Evolutionary conservation across 2,888 invertebrate genomes (phyloP).

Genomic region (Morpho deidamia): DNA sequence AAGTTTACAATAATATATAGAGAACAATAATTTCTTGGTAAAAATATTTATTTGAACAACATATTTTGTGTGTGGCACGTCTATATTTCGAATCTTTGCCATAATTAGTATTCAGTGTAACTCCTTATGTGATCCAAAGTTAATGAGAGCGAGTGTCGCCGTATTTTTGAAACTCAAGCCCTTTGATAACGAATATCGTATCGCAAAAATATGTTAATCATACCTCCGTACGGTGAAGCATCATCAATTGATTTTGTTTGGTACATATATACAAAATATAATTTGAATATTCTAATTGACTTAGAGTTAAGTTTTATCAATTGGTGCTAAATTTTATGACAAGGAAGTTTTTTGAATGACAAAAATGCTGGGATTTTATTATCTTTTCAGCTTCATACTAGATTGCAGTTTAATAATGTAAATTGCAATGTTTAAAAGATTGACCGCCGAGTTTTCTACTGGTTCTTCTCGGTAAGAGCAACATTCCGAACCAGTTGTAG

Average conservation of each 20-base stretch:
- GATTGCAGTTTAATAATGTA: too few relatives aligned
- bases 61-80: conserved; percentile 31
- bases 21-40: too few relatives aligned
- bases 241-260: conserved; percentile 14
- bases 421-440: too few relatives aligned
- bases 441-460: too few relatives aligned
- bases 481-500: too few relatives aligned
- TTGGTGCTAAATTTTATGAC: too few relatives aligned
- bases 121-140: conserved; percentile 72
- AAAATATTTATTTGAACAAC: not conserved
- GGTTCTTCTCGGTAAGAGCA: too few relatives aligned
- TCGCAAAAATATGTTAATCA: conserved; percentile 70
- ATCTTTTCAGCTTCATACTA: too few relatives aligned
- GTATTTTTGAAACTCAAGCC: conserved; percentile 67
- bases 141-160: conserved; percentile 63
- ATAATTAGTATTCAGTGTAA: conserved; percentile 68
- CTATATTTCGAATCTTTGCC: conserved; percentile 39
- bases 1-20: too few relatives aligned
- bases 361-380: too few relatives aligned
- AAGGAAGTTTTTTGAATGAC: too few relatives aligned
- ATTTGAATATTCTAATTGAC: not conserved
- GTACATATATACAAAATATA: not conserved
- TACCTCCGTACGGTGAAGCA: conserved; percentile 35
- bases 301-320: not conserved
- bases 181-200: conserved; percentile 59